Base-by-base conservation (phyloP, 1,140 invertebrate genomes). In the Calephelis nemesis region DNA sequence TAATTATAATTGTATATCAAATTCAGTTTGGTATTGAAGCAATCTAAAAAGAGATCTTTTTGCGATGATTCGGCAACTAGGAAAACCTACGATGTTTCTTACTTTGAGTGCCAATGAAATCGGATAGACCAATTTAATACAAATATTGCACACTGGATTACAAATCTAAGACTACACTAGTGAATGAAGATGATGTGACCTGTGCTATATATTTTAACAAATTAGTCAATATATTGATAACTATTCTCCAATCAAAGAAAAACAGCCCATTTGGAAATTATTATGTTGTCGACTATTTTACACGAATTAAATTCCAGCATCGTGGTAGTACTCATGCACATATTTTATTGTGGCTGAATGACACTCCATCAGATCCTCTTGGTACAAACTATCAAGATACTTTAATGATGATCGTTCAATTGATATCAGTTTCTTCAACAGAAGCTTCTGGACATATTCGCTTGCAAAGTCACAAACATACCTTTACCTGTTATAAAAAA, bases 231-330 rank as follows among this genome's bases (percentile, higher is more conserved):
- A 39, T 70, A 10, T 13, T 80, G 0, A 7, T 77, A 4, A 65
- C 45, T 69, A 69, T 77, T 19, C 42, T 77, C 12, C 70, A 77
- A 67, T 73, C 70, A 19, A 88, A 85, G 76, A 74, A 80, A 52
- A 11, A n/a, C 54, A 77, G 75, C 76, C 70, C 82, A n/a, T 88
- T 87, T 68, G 67, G 71, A n/a, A 77, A 84, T 69, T 81, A 81
- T 74, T 47, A 63, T 19, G 69, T 89, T 45, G 7, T 76, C 0
- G 13, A 87, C 69, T 91, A 84, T 67, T 90, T 82, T 63, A 79
- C 76, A 78, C 65, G 82, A 76, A 86, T 88, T 74, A 91, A 89
- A 83, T 93, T 91, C 81, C 87, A 90, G 79, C 85, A 91, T 79
- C 76, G 81, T 70, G 92, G 85, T 19, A 77, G 77, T 70, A 73